Evolutionary conservation across 2,888 invertebrate genomes (phyloP), one percentile per base, ranked within the genome.

Genomic region (Onchidella celtica): DNA sequence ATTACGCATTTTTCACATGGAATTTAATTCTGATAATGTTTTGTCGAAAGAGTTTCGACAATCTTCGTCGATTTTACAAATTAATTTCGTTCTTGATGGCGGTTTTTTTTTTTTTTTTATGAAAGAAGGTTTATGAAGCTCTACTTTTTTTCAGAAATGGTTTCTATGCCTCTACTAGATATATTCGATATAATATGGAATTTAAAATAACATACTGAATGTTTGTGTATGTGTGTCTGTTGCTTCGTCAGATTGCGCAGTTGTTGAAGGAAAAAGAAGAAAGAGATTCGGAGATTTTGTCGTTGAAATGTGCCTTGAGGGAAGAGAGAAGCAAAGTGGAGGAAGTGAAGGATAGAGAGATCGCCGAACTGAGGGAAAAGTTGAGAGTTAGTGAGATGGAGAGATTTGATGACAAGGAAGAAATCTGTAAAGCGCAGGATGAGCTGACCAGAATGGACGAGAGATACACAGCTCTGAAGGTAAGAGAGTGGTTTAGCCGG

Each of bases 401-500:
- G 74, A 81, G 65, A 29, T 77, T 66, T 11, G 55, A 47, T 65
- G 65, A 55, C 82, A 89, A 24, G 80, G 85, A 38, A 79, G 83
- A 27, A 86, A 86, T 63, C 85, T 87, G 74, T 80, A 87, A 55
- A 86, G 88, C 59, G 85, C 88, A 1, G 66, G 88, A n/a, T 82
- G 85, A 40, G 2, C 82, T 87, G n/a, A 80, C 87, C 9, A 76
- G 68, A 3, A 77, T 90, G 40, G 88, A 89, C 70, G 75, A 84
- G 27, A 86, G 86, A 29, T 83, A 88, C 1, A 82, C 80, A 1
- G 86, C 87, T 9, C 83, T 90, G 1, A 87, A 89, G 85, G 90
- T 89, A 11, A 57, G 66, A 47, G 6, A 6, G n/a, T n/a, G n/a
- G n/a, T n/a, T n/a, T n/a, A n/a, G n/a, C n/a, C n/a, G n/a, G n/a